phyloP scores from a whole-genome alignment of 2,797 vertebrate genomes.

The Lepidocolaptes lacrymiger region DNA sequence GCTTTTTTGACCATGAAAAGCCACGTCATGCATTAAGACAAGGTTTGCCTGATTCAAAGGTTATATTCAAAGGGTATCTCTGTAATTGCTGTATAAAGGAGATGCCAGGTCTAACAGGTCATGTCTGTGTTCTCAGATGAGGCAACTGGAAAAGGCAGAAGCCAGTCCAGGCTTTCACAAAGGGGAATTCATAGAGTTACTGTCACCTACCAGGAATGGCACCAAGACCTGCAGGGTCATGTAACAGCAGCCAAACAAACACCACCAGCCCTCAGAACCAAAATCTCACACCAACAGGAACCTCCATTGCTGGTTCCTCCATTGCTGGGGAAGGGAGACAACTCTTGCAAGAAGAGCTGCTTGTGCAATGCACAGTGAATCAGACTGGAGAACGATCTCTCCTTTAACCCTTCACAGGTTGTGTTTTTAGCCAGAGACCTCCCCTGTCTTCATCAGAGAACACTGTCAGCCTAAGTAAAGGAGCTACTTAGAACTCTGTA shows the following conservation, averaged over 20 bases:
- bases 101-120: background rate
- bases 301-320: background rate
- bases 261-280: background rate
- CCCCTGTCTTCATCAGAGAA: background rate
- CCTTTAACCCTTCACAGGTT: background rate
- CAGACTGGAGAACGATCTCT: background rate
- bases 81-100: background rate
- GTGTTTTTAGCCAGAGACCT: background rate
- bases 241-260: background rate
- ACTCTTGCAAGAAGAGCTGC: background rate
- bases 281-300: background rate
- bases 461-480: background rate
- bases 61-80: background rate
- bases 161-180: background rate
- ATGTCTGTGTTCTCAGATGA: background rate
- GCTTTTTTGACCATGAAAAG: background rate
- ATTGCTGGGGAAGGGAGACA: background rate
- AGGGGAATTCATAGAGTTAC: background rate
- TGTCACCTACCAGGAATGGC: background rate
- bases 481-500: background rate
- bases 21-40: background rate
- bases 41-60: background rate
- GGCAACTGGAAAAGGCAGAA: background rate
- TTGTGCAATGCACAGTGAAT: background rate
- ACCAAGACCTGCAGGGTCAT: background rate